These are phyloP conservation scores for Tursiops truncatus DNA, from an alignment of 2,113 vertebrate species.

Conservation along the genomic window DNA sequence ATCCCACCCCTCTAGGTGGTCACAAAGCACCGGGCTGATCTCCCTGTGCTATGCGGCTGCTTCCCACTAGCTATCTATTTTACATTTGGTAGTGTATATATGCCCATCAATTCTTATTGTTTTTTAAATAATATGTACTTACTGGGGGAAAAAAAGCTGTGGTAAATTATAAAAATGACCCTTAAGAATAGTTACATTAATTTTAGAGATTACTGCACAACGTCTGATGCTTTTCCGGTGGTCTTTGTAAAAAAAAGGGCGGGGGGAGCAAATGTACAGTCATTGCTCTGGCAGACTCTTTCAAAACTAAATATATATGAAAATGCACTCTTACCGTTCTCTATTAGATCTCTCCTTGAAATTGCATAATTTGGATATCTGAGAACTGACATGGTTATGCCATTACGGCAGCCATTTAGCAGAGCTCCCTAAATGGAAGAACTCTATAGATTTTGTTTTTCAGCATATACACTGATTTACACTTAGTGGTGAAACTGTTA, in stretches of 20 bases:
- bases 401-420: constrained; percentile 47
- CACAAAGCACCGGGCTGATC: too few species aligned
- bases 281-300: not conserved
- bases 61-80: too few species aligned
- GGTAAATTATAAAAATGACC: not conserved
- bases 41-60: too few species aligned
- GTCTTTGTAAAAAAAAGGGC: not conserved
- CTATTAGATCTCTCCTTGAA: not conserved
- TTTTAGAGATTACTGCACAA: not conserved
- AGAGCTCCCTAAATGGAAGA: constrained; percentile 54
- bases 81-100: too few species aligned
- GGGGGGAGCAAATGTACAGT: not conserved
- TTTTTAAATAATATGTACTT: not conserved
- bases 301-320: not conserved
- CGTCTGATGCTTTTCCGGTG: not conserved
- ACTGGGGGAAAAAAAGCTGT: fast-evolving
- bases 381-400: constrained; percentile 10
- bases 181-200: not conserved
- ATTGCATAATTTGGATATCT: not conserved
- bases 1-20: too few species aligned
- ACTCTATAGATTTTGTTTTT: constrained; percentile 55
- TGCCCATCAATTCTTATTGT: not conserved
- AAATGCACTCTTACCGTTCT: not conserved
- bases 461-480: constrained; percentile 31
- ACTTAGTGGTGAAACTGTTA: constrained; percentile 46